phyloP scores from a whole-genome alignment of 2,113 vertebrate species.

The Cinclus mexicanus region DNA sequence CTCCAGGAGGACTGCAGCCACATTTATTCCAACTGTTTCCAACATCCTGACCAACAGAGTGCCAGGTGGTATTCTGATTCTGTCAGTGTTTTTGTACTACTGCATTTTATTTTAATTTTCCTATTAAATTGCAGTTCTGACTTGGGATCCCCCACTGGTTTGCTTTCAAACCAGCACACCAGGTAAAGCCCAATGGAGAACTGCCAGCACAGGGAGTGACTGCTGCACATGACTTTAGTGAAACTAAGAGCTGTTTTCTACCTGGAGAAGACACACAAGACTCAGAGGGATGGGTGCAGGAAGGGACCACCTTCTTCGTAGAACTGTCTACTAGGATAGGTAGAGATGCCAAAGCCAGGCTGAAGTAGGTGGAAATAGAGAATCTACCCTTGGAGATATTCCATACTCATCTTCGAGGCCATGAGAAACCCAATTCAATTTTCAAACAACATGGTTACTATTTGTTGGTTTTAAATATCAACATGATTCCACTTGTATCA shows the following conservation, averaged over 20 bases:
- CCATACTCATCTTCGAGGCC: not conserved
- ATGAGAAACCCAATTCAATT: not conserved
- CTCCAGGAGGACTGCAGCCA: no score
- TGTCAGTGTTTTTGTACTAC: no score
- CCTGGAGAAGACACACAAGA: not conserved
- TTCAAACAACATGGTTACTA: not conserved
- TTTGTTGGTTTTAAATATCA: not conserved
- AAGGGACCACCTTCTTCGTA: not conserved
- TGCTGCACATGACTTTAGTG: fast-evolving
- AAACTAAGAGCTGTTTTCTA: not conserved
- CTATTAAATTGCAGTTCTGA: no score
- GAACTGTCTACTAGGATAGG: not conserved
- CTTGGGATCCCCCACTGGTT: no score
- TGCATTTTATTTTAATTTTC: no score
- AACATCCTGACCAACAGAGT: no score
- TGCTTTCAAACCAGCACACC: no score
- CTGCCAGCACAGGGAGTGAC: not conserved
- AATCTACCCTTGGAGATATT: not conserved
- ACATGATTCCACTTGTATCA: fast-evolving
- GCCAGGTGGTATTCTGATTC: no score
- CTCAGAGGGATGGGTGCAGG: not conserved
- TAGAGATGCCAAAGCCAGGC: not conserved
- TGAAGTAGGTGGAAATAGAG: not conserved
- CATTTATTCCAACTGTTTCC: no score
- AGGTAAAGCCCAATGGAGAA: fast-evolving